Evolutionary conservation across 2,113 vertebrate species (phyloP), one percentile per base, ranked within the genome.

Genomic region (Campylomormyrus tamandua): DNA sequence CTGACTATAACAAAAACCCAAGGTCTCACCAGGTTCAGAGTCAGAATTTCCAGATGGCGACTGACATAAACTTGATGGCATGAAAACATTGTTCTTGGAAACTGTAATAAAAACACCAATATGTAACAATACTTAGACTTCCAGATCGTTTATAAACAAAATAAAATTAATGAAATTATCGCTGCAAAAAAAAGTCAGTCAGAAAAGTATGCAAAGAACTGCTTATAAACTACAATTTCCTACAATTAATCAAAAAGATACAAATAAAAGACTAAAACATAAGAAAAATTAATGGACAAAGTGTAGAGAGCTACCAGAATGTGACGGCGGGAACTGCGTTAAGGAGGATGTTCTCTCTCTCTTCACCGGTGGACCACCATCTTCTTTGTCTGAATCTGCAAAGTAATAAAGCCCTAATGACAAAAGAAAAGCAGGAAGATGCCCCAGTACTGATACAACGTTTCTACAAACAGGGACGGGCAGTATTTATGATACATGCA

Each of bases 11-110:
- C n/a, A 80, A 42, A 39, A 42, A 2, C 8, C 74, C 35, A 89
- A 4, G 62, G 42, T 9, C 92, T 95, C 86, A 97, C 96, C 96
- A 93, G 95, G 96, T 88, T 96, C 96, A 1, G 96, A 97, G 93
- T 97, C 96, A 11, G 96, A 96, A 92, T 96, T 96, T 93, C 95
- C 95, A 52, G 96, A 90, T 87, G 96, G 95, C 15, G 96, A 95
- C 90, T 96, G 96, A 89, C 96, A 97, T 92, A 97, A 95, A 93
- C 93, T 95, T 87, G 96, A 96, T 86, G 96, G 96, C 96, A 96
- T 96, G 90, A 96, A 97, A 53, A 97, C 96, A 91, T 97, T 97
- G 94, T 96, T 97, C 93, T 97, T 97, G 90, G 96, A 95, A 90
- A 96, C 96, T 97, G 94, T 24, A 77, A 88, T 58, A 90, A 90